These are phyloP conservation scores for Dusona sp. DNA, from an alignment of 2,888 invertebrate genomes.

Conservation along the genomic window DNA sequence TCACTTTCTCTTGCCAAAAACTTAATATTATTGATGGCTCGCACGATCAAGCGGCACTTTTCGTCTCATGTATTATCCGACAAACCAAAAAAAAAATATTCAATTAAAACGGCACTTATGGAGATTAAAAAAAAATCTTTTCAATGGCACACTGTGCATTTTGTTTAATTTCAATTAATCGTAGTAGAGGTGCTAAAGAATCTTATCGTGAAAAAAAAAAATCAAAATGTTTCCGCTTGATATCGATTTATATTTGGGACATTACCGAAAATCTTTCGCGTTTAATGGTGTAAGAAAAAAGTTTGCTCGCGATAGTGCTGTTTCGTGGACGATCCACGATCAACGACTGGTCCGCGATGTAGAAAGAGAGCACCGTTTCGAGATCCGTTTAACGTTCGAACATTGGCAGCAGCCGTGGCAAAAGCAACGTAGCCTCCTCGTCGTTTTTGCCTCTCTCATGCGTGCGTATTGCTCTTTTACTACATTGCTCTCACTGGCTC, in stretches of 20 bases:
- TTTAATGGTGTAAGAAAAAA: not conserved
- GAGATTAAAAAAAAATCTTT: not conserved
- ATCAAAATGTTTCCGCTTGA: not conserved
- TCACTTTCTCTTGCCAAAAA: slow-evolving; percentile 41
- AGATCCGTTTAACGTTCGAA: slow-evolving; percentile 72
- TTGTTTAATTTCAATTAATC: not conserved
- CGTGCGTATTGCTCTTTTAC: slow-evolving; percentile 55
- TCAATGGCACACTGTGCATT: not conserved
- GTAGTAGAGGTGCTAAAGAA: not conserved
- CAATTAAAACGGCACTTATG: not conserved
- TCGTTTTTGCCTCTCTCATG: slow-evolving; percentile 63
- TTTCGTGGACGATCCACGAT: slow-evolving; percentile 78
- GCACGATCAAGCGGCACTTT: slow-evolving; percentile 24
- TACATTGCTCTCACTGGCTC: slow-evolving; percentile 37
- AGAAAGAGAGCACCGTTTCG: slow-evolving; percentile 72
- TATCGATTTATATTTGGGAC: not conserved
- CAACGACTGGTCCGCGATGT: slow-evolving; percentile 76
- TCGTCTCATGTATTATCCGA: not conserved
- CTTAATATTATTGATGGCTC: slow-evolving; percentile 37
- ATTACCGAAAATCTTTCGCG: not conserved
- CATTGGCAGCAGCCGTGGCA: slow-evolving; percentile 75
- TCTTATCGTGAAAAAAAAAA: not conserved
- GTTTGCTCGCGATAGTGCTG: slow-evolving; percentile 64
- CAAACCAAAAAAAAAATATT: not conserved
- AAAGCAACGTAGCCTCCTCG: slow-evolving; percentile 63